Conservation (phyloP, 2,888 invertebrate genomes). For the Amiota mariae region DNA sequence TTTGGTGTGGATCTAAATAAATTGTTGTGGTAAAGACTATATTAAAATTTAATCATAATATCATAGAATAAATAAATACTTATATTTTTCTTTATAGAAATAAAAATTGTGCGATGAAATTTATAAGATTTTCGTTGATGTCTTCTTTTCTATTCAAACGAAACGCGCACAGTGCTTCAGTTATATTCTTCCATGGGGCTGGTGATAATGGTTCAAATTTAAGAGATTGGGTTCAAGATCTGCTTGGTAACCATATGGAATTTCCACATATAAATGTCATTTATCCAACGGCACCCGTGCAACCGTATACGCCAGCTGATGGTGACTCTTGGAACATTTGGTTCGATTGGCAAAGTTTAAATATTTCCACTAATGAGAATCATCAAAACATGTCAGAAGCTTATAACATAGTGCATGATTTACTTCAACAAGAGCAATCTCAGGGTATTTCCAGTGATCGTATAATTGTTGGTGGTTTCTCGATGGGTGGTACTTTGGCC, state of each 20-base stretch:
- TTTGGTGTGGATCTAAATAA: too few species aligned
- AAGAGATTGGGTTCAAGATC: conserved; percentile 77
- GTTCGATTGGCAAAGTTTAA: conserved; percentile 83
- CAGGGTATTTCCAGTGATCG: conserved; percentile 80
- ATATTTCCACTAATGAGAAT: conserved; percentile 68
- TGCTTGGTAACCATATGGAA: conserved; percentile 76
- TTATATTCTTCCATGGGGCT: conserved; percentile 82
- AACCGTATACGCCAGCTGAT: conserved; percentile 77
- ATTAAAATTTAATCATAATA: too few species aligned
- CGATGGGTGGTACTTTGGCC: conserved; percentile 89
- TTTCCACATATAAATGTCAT: conserved; percentile 84
- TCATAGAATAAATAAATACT: neutral
- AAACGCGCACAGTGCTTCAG: conserved; percentile 76
- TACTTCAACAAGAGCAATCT: conserved; percentile 81
- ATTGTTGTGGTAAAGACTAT: too few species aligned
- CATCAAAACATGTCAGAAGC: conserved; percentile 63
- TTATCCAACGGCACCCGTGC: conserved; percentile 85
- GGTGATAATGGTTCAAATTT: conserved; percentile 79
- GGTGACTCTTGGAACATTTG: conserved; percentile 79
- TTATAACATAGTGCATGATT: conserved; percentile 76
- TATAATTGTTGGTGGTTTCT: conserved; percentile 87
- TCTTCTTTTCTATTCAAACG: too few species aligned
- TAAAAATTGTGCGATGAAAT: neutral
- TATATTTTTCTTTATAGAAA: neutral
- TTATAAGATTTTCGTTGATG: neutral